These are phyloP conservation scores for Panulirus ornatus DNA, from an alignment of 1,140 invertebrate genomes.

Conservation along the genomic window DNA sequence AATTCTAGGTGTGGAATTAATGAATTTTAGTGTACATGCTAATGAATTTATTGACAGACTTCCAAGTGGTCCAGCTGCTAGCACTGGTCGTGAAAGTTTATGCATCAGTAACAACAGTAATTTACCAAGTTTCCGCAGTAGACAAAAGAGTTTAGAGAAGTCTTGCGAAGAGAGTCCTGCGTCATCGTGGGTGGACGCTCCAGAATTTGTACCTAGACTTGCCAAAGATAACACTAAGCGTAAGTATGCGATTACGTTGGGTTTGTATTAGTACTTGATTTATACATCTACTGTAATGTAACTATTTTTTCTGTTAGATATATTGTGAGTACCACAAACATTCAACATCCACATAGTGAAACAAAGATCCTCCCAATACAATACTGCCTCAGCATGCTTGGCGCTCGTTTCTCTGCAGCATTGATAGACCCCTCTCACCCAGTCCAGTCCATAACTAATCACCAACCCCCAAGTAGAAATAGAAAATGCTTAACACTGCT, in stretches of 20 bases:
- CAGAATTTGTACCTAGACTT: conserved; percentile 69
- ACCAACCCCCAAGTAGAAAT: no score
- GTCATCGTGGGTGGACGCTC: conserved; percentile 62
- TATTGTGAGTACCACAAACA: no score
- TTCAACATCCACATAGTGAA: no score
- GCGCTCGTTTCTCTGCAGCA: no score
- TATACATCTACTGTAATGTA: no score
- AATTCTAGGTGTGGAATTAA: background rate
- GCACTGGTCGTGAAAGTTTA: background rate
- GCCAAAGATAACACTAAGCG: conserved; percentile 64
- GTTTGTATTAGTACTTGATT: no score
- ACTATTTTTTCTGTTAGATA: no score
- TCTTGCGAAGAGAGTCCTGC: conserved; percentile 18
- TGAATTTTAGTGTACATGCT: conserved; percentile 32
- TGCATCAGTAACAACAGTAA: background rate
- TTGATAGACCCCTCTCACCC: no score
- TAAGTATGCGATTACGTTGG: conserved; percentile 30
- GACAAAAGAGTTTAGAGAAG: conserved; percentile 9
- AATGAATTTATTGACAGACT: conserved; percentile 33
- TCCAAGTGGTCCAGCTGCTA: conserved; percentile 24
- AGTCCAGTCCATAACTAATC: no score
- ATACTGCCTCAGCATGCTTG: no score
- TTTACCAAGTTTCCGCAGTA: conserved; percentile 43
- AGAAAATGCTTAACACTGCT: no score
- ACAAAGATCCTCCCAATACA: no score